phyloP scores from a whole-genome alignment of 2,888 invertebrate genomes.

The Parnassius orleans region DNA sequence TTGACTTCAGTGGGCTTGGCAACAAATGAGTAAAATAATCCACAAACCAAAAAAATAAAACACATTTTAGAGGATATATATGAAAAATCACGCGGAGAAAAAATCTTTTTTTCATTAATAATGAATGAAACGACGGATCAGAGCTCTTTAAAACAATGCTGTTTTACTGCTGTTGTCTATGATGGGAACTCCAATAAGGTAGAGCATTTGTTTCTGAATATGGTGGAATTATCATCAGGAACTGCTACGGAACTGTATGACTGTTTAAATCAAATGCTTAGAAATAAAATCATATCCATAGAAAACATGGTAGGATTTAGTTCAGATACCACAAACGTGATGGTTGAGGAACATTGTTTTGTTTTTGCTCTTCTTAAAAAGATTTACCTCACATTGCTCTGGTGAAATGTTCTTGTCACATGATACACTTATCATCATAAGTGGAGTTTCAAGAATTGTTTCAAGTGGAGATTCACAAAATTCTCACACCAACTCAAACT shows the following conservation, averaged over 20 bases:
- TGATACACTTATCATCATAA: conserved; percentile 42
- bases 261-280: conserved; percentile 3
- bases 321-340: too few relatives aligned
- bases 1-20: too few relatives aligned
- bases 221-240: conserved; percentile 1
- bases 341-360: too few relatives aligned
- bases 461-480: conserved; percentile 43
- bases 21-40: too few relatives aligned
- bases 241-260: conserved; percentile 5
- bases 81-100: too few relatives aligned
- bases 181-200: neutral
- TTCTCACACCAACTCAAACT: conserved; percentile 32
- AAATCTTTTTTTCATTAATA: too few relatives aligned
- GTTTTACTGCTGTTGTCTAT: conserved; percentile 2
- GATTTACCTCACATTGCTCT: conserved; percentile 38
- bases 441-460: conserved; percentile 46
- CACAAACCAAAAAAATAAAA: too few relatives aligned
- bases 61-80: too few relatives aligned
- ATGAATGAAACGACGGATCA: conserved; percentile 4
- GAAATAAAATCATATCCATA: too few relatives aligned
- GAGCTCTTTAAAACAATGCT: conserved; percentile 7
- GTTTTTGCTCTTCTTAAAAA: conserved; percentile 27
- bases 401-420: conserved; percentile 47
- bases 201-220: too few relatives aligned
- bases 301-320: too few relatives aligned